phyloP scores from a whole-genome alignment of 2,113 vertebrate species.

The Alethe diademata region DNA sequence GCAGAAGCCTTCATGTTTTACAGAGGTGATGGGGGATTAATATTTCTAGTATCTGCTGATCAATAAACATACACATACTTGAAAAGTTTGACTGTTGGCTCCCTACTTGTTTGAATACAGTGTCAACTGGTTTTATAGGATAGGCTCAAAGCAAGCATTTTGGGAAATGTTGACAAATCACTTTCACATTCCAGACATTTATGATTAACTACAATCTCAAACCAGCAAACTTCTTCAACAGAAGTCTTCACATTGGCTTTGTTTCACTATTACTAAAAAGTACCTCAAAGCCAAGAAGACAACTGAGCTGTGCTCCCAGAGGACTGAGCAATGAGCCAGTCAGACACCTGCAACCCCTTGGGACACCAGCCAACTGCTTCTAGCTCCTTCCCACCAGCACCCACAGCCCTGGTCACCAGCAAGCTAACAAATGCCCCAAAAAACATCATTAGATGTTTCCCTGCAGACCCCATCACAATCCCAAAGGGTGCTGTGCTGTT shows the following conservation, averaged over 20 bases:
- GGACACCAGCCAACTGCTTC: neutral
- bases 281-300: neutral
- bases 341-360: neutral
- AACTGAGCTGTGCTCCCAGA: neutral
- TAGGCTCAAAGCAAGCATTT: neutral
- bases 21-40: neutral
- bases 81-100: neutral
- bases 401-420: rapidly evolving
- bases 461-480: neutral
- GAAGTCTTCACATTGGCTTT: neutral
- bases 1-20: neutral
- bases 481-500: neutral
- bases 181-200: neutral
- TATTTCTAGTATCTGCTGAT: neutral
- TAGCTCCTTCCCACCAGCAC: neutral
- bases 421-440: neutral
- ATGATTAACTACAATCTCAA: neutral
- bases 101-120: neutral
- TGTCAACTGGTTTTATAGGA: neutral
- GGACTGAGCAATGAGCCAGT: neutral
- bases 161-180: neutral
- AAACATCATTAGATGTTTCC: neutral
- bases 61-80: rapidly evolving
- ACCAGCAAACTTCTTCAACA: neutral
- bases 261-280: neutral